Base-by-base conservation (phyloP, 1,140 invertebrate genomes). In the Subanguina moxae region DNA sequence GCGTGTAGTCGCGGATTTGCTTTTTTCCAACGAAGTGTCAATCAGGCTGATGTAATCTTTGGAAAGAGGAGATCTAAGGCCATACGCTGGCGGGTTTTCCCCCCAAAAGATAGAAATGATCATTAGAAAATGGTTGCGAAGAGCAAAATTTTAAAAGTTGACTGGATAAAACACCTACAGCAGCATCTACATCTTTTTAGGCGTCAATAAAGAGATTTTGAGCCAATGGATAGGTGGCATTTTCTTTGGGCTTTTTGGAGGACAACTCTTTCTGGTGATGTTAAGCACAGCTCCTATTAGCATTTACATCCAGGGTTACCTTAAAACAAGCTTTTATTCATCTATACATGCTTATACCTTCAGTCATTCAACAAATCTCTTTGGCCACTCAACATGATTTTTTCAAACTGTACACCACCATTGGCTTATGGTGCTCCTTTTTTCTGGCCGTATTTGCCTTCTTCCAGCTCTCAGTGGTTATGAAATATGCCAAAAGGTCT, bases 401-500 rank as follows among this genome's bases (percentile, higher is more conserved):
- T 75, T 71, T 74, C 58, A 83, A 83, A 42, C 82, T 85, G 78
- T 85, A 84, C 72, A 74, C 84, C 11, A 82, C 77, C 68, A 78
- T 82, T 62, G 85, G 85, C 19, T 62, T 85, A 5, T 85, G 83
- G 80, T 84, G 84, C 71, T 75, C 78, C 21, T 75, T 84, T 59
- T 84, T 84, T 63, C 78, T 85, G 23, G 67, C 84, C 28, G 48
- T 85, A 15, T 84, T 81, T 65, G 76, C 84, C 1, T 58, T 85
- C 19, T 78, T 80, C 43, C 82, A 84, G 70, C 72, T 82, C 23
- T 83, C 83, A 63, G 81, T 78, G 58, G 67, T 85, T 11, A 84
- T 85, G 84, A 83, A 81, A 65, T 84, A 78, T 75, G 84, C 83
- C 8, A 84, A 83, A 68, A 84, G 83, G 71, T 85, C 84, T 8